Base-by-base conservation (phyloP, 2,888 invertebrate species). In the Matsumyia berberina region DNA sequence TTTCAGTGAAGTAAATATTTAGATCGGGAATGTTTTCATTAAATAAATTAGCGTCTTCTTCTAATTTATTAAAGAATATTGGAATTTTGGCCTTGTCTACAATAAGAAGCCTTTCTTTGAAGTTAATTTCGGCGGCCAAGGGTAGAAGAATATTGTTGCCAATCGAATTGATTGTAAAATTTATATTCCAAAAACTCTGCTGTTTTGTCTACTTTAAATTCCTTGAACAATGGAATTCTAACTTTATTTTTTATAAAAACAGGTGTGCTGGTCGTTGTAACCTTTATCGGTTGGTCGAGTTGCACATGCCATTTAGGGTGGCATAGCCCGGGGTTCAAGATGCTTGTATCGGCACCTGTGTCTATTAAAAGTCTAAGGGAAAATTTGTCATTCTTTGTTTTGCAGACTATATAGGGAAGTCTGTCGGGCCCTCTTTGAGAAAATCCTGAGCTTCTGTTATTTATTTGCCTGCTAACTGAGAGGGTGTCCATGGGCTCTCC, bases 341-440 rank as follows among this genome's bases (percentile, higher is more conserved):
- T 62, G 11, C 74, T 85, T 12, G 60, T 76, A 4, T 73, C 78
- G n/a, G 78, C 69, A 0, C 78, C 82, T 3, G 79, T 11, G 29
- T 82, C 82, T 0, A 81, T 53, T 7, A 81, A 31, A 17, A 78
- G 58, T 49, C 58, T 78, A 17, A 81, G 24, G 1, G 37, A 70
- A 8, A 8, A 35, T 55, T 73, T 86, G n/a, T n/a, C n/a, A 24
- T 74, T 74, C 24, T 55, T 78, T 0, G 74, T 53, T 53, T 64
- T 58, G 0, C 58, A n/a, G 15, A 74, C 57, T 70, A 79, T 85
- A 74, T 70, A 79, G 66, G 76, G 79, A 24, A 79, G 11, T 64
- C 12, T 42, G 0, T 24, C 24, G 24, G 24, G n/a, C n/a, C n/a
- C n/a, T n/a, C n/a, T n/a, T n/a, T n/a, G n/a, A n/a, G n/a, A n/a